Conservation (phyloP, 2,888 invertebrate genomes). For the Tetrapedia diversipes region DNA sequence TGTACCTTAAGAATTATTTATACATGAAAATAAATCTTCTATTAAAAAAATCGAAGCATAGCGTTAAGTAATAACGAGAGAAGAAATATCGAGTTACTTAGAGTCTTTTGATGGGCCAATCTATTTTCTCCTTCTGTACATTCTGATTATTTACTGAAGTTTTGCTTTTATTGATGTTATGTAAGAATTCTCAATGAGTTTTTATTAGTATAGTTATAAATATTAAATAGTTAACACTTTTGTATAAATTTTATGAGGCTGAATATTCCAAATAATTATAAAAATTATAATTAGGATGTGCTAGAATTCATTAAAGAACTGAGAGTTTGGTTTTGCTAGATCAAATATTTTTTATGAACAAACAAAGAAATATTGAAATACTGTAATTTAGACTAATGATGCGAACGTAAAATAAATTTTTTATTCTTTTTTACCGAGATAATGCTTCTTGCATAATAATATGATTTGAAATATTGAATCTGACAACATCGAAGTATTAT, state of each 20-base stretch:
- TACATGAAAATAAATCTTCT: slow-evolving; percentile 22
- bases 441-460: slow-evolving; percentile 23
- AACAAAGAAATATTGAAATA: slow-evolving; percentile 18
- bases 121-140: slow-evolving; percentile 33
- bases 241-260: slow-evolving; percentile 51
- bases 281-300: slow-evolving; percentile 20
- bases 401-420: slow-evolving; percentile 19
- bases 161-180: slow-evolving; percentile 32
- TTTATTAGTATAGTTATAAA: slow-evolving; percentile 23
- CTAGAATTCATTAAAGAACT: slow-evolving; percentile 14
- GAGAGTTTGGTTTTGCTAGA: slow-evolving; percentile 6
- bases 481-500: slow-evolving; percentile 16
- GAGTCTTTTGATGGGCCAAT: slow-evolving; percentile 69
- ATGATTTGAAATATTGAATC: slow-evolving; percentile 32
- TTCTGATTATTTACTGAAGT: slow-evolving; percentile 31
- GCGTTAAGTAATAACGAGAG: slow-evolving; percentile 28
- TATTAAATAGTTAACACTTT: slow-evolving; percentile 38
- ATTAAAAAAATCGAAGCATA: slow-evolving; percentile 22
- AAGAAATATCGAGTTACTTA: slow-evolving; percentile 38
- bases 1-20: slow-evolving; percentile 44
- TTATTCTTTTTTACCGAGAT: slow-evolving; percentile 19
- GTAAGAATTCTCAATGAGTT: slow-evolving; percentile 14
- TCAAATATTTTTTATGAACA: slow-evolving; percentile 8
- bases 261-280: slow-evolving; percentile 46
- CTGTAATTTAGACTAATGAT: background rate